Base-by-base conservation (phyloP, 2,797 vertebrate species). In the Acipenser transmontanus region DNA sequence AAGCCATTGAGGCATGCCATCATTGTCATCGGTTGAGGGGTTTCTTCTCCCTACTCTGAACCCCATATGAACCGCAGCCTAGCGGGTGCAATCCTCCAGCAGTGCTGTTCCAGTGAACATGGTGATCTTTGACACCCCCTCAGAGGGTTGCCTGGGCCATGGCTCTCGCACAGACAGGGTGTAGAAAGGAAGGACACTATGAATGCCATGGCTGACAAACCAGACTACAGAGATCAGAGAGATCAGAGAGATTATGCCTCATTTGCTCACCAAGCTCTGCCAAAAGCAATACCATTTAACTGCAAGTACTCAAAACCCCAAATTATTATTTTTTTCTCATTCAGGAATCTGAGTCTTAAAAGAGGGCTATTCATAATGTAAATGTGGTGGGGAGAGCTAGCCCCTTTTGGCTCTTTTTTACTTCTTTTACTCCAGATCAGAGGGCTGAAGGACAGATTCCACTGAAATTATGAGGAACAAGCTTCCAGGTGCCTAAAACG, bases 201-300 rank as follows among this genome's bases (percentile, higher is more conserved):
- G 85, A 88, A 87, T 87, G 82, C 88, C 87, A 87, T 69, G 78
- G 79, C 83, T 81, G 76, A 77, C 84, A 83, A 87, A 83, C 84
- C 80, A 83, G 77, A 85, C 78, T 65, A 76, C 77, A 70, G 81
- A 91, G 87, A 88, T 91, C 87, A 87, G 84, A 70, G 81, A 91
- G 87, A 88, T 91, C 87, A 87, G 84, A 91, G 83, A 83, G 78
- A 88, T 85, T 86, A 85, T 72, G 79, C 81, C 84, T 90, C 87
- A 86, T 91, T 91, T 85, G 76, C 84, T 88, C 73, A 81, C 79
- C 73, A 68, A 72, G 76, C 65, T 77, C 74, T 85, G 90, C 90
- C 90, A 93, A 93, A 85, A 86, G 77, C 82, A 91, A 93, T 87
- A 86, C 76, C 64, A 78, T 81, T 87, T 88, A 91, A 84, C 91